Evolutionary conservation across 53 echinoderm and acorn worm genomes (phyloP), one percentile per base, ranked within the genome.

Genomic region (Actinopyga echinites): DNA sequence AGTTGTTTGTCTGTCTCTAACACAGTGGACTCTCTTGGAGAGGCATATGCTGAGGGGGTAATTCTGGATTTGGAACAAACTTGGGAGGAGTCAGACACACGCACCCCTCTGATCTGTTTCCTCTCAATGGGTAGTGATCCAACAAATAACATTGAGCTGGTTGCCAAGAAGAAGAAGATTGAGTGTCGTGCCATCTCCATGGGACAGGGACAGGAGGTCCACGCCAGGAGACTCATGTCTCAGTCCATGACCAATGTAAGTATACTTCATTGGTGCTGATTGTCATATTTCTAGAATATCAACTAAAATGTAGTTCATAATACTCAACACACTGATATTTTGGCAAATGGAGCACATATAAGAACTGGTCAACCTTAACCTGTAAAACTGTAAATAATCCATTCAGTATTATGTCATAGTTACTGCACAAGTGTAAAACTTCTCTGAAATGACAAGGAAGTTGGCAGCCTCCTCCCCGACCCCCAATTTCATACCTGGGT

Each of bases 121-220:
- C 86, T 96, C 42, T 96, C 96, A 71, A 96, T 96, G 96, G 96
- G 96, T 52, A 94, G 93, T 17, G 96, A 96, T 65, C 96, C 96
- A 11, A 96, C 96, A 79, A 96, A 88, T 65, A 87, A 87, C 83
- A 96, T 96, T 19, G 96, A 96, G 64, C 52, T 75, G 8, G 79
- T 96, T 65, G 96, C 96, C 69, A 96, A 96, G 90, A 93, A 93
- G 75, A 91, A 93, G 83, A 96, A 96, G 91, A 89, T 90, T 21
- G 96, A 96, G 57, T 96, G 93, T 77, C 80, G 91, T 8, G 80
- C 96, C 61, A 96, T 96, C 80, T 96, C 96, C 69, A 93, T 96
- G 96, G 96, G 96, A 1, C 96, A 96, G 86, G 96, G 96, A 2
- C 96, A 96, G 77, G 96, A 96, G 55, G 96, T 96, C 22, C 96